phyloP scores from a whole-genome alignment of 2,888 invertebrate genomes.

The Cylindroiulus punctatus region DNA sequence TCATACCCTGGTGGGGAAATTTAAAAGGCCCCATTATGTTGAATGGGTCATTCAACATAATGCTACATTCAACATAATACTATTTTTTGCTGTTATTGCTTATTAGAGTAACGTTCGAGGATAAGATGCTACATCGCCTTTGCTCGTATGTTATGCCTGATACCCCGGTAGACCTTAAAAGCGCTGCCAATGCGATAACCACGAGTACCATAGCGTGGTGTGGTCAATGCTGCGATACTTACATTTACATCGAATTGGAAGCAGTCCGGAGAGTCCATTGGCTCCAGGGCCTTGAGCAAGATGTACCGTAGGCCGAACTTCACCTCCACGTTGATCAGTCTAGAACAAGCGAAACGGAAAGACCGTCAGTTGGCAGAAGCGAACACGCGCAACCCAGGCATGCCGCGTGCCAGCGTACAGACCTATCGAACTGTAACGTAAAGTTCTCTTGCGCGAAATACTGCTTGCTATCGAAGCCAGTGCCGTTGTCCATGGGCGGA shows the following conservation, averaged over 20 bases:
- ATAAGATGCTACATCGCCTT: background rate
- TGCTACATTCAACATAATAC: too few relatives aligned
- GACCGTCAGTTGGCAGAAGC: slow-evolving; percentile 63
- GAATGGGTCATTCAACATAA: too few relatives aligned
- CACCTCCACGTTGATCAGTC: slow-evolving; percentile 71
- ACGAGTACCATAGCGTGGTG: background rate
- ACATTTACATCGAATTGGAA: slow-evolving; percentile 82
- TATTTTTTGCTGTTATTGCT: too few relatives aligned
- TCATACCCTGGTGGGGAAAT: too few relatives aligned
- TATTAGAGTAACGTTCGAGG: too few relatives aligned
- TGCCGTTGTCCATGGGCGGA: slow-evolving; percentile 42
- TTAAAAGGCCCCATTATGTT: too few relatives aligned
- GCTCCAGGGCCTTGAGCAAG: slow-evolving; percentile 87
- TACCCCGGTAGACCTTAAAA: background rate
- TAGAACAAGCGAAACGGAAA: slow-evolving; percentile 60
- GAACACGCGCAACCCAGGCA: background rate
- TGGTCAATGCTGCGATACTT: slow-evolving; percentile 59
- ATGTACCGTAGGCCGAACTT: slow-evolving; percentile 86
- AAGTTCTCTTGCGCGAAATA: slow-evolving; percentile 74
- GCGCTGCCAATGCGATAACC: background rate
- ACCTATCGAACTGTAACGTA: slow-evolving; percentile 79
- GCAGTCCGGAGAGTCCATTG: slow-evolving; percentile 90
- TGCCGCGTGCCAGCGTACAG: slow-evolving; percentile 63
- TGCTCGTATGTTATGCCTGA: background rate
- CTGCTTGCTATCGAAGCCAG: slow-evolving; percentile 66